A percentile compares a stretch with the other conserved stretches of the same genome.
These are phyloP conservation scores for Paguma larvata DNA, from an alignment of 2,797 vertebrate genomes.

Conservation along the genomic window DNA sequence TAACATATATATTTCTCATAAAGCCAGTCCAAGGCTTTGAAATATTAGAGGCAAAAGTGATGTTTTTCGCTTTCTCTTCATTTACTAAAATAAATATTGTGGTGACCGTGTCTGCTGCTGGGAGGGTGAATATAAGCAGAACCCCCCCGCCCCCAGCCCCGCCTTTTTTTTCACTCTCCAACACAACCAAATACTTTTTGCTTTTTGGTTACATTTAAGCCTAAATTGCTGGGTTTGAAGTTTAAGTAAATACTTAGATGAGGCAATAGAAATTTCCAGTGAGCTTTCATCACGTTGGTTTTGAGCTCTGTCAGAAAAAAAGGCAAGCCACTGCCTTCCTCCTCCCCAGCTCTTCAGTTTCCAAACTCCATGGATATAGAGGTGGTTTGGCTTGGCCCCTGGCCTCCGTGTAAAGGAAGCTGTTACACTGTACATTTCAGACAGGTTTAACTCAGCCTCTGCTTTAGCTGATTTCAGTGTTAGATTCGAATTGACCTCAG, in stretches of 20 bases:
- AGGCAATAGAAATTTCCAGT: conserved; percentile 68
- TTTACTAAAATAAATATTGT: conserved; percentile 86
- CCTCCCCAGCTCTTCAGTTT: neutral
- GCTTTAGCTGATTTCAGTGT: conserved; percentile 36
- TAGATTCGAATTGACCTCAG: neutral
- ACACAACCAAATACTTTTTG: conserved; percentile 72
- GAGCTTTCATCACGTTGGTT: conserved; percentile 44
- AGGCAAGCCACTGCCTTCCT: neutral
- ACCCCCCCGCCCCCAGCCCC: neutral
- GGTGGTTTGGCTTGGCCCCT: neutral
- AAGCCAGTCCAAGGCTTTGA: conserved; percentile 75
- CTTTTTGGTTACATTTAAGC: conserved; percentile 78
- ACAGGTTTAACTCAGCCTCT: neutral
- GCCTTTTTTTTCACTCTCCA: conserved; percentile 55
- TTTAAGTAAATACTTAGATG: conserved; percentile 74
- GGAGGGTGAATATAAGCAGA: conserved; percentile 74
- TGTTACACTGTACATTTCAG: neutral
- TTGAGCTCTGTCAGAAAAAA: conserved; percentile 62
- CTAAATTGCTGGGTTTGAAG: conserved; percentile 80
- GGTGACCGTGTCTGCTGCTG: conserved; percentile 77
- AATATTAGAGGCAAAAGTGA: conserved; percentile 77
- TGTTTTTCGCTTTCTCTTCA: conserved; percentile 76
- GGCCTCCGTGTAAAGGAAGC: neutral
- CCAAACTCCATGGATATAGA: neutral
- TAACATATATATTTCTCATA: conserved; percentile 64